Conservation (phyloP, 1,140 invertebrate species). For the Lepidurus arcticus region DNA sequence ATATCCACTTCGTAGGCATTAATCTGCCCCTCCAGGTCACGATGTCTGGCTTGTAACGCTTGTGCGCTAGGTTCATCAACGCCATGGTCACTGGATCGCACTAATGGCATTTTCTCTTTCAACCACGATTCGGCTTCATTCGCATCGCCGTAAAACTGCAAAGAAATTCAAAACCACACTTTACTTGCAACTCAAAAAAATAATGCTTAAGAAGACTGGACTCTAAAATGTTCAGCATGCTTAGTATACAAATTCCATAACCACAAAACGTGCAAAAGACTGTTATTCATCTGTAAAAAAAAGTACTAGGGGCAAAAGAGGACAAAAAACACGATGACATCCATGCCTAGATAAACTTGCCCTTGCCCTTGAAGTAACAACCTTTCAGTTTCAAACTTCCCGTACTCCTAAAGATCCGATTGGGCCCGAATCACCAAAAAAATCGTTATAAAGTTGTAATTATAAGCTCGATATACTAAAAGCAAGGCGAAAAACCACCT, state of each 20-base stretch:
- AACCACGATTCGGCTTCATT: slow-evolving; percentile 98
- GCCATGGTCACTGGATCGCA: slow-evolving; percentile 80
- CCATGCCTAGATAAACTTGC: slow-evolving; percentile 11
- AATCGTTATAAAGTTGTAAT: neutral
- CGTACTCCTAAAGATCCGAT: neutral
- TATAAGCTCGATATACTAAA: neutral
- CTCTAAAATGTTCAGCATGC: neutral
- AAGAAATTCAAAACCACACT: slow-evolving; percentile 29
- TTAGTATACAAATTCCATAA: neutral
- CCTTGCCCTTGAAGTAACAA: neutral
- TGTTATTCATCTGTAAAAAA: slow-evolving; percentile 23
- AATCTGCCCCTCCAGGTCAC: slow-evolving; percentile 82
- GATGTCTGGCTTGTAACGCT: slow-evolving; percentile 75
- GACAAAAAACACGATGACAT: slow-evolving; percentile 8
- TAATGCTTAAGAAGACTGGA: slow-evolving; percentile 32
- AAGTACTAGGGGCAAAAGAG: slow-evolving; percentile 23
- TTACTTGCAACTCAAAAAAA: slow-evolving; percentile 27
- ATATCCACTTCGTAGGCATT: slow-evolving; percentile 86
- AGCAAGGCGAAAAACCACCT: neutral
- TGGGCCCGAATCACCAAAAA: neutral
- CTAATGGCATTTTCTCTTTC: slow-evolving; percentile 82
- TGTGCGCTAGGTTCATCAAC: slow-evolving; percentile 83
- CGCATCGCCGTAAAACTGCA: slow-evolving; percentile 87
- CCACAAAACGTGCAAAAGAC: neutral
- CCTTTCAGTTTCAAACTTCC: neutral